These are phyloP conservation scores for Trichogramma evanescens DNA, from an alignment of 2,888 invertebrate genomes.

Conservation along the genomic window DNA sequence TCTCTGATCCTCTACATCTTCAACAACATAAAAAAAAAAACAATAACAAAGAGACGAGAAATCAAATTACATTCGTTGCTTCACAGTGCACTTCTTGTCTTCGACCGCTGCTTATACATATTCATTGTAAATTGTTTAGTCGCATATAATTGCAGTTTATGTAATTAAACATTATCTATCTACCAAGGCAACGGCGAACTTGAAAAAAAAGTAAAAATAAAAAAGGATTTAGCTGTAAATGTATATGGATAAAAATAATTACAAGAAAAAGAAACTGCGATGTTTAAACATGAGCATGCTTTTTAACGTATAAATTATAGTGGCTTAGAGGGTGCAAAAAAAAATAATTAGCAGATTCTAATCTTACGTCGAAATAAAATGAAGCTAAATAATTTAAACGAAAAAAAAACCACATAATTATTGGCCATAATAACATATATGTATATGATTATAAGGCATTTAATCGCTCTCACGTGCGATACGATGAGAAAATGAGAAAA, in stretches of 20 bases:
- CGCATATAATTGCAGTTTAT: neutral
- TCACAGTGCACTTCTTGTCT: neutral
- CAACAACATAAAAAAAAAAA: no score
- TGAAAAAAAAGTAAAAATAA: constrained; percentile 12
- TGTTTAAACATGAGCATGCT: neutral
- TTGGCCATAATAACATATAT: neutral
- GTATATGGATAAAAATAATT: neutral
- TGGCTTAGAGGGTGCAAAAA: constrained; percentile 4
- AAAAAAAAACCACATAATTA: neutral
- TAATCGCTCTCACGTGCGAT: neutral
- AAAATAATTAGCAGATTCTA: constrained; percentile 3
- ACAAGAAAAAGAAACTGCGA: neutral
- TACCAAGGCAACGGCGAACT: neutral
- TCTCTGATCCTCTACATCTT: no score
- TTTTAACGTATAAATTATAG: constrained; percentile 4
- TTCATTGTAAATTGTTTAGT: neutral
- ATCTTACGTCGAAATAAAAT: neutral
- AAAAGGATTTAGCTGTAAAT: constrained; percentile 14
- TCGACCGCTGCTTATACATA: neutral
- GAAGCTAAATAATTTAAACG: neutral
- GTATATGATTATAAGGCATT: neutral
- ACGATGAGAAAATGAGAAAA: neutral
- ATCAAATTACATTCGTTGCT: no score
- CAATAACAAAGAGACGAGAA: no score
- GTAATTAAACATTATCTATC: neutral